Evolutionary conservation across 2,888 invertebrate genomes (phyloP).

Genomic region (Monoplex corrugatus): DNA sequence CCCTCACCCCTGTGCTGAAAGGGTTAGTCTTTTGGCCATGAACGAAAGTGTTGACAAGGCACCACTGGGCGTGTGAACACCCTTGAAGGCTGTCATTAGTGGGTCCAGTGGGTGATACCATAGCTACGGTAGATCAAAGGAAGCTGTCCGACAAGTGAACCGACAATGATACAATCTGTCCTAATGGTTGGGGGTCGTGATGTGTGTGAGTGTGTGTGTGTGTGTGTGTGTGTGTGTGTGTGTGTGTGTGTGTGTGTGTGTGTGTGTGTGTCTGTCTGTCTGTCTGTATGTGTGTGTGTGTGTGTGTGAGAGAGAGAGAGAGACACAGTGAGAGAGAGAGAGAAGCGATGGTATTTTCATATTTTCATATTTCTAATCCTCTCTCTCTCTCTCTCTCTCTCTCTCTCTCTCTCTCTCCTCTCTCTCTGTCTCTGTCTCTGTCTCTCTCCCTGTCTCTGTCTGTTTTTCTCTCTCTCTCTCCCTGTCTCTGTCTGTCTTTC

Average conservation of each 20-base stretch:
- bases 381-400: neutral
- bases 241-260: conserved; percentile 20
- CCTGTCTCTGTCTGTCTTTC: conserved; percentile 29
- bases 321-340: neutral
- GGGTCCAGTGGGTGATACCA: too few relatives aligned
- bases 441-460: too few relatives aligned
- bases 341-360: neutral
- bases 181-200: neutral
- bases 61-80: neutral
- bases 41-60: too few relatives aligned
- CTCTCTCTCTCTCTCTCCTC: neutral
- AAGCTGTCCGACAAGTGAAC: too few relatives aligned
- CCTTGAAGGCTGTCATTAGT: too few relatives aligned
- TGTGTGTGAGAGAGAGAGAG: neutral
- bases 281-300: conserved; percentile 8
- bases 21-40: too few relatives aligned
- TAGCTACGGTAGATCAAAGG: neutral
- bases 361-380: neutral
- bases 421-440: too few relatives aligned
- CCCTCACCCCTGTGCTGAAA: too few relatives aligned
- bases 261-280: neutral
- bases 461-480: too few relatives aligned
- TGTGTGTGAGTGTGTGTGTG: conserved; percentile 39
- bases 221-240: conserved; percentile 33
- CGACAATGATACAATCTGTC: too few relatives aligned